phyloP scores from a whole-genome alignment of 1,140 invertebrate species.

The Megalonaias nervosa region DNA sequence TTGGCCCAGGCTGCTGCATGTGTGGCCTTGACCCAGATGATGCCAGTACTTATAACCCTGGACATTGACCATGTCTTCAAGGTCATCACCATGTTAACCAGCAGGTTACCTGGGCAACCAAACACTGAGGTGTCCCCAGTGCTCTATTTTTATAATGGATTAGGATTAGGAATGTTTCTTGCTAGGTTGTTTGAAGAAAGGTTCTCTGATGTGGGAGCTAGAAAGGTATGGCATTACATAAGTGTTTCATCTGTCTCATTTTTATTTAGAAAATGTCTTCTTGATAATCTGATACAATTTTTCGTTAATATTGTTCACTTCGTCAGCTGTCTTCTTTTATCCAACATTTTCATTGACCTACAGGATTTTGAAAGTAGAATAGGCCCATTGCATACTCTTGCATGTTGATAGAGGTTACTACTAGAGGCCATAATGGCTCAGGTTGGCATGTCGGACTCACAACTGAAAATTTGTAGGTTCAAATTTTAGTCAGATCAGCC shows the following conservation, averaged over 20 bases:
- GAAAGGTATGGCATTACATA: constrained; percentile 34
- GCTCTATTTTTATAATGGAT: constrained; percentile 39
- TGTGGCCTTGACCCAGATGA: constrained; percentile 27
- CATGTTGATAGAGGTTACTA: too few species aligned
- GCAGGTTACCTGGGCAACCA: constrained; percentile 34
- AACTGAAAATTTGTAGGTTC: too few species aligned
- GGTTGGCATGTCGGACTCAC: too few species aligned
- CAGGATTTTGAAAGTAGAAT: too few species aligned
- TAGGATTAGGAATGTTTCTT: constrained; percentile 48
- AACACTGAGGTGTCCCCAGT: constrained; percentile 40
- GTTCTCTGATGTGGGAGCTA: constrained; percentile 50
- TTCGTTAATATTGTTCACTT: too few species aligned
- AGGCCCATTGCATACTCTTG: too few species aligned
- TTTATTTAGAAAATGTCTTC: too few species aligned
- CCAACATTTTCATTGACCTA: too few species aligned
- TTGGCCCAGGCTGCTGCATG: constrained; percentile 31
- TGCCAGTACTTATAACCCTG: constrained; percentile 22
- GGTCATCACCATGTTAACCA: constrained; percentile 10
- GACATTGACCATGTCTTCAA: constrained; percentile 24
- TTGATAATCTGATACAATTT: too few species aligned
- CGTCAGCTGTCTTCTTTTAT: too few species aligned
- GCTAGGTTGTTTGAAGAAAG: constrained; percentile 50
- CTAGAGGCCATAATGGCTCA: too few species aligned
- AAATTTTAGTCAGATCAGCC: too few species aligned
- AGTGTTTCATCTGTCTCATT: background rate